A percentile compares a stretch with the other conserved stretches of the same genome.
phyloP scores from a whole-genome alignment of 1,140 invertebrate genomes.

The Monochamus saltuarius region DNA sequence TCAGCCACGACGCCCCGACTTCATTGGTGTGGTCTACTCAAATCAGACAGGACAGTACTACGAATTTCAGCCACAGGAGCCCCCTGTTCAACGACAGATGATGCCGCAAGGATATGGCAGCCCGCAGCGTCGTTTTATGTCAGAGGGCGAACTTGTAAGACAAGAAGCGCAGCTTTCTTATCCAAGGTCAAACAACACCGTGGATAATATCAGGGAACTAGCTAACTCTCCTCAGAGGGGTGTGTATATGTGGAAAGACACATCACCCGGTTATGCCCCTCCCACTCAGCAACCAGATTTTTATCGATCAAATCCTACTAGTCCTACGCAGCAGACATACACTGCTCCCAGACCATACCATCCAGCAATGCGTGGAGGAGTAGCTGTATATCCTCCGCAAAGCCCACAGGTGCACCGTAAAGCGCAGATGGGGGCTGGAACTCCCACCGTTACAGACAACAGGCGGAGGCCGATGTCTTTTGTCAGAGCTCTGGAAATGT shows the following conservation, averaged over 20 bases:
- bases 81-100: constrained; percentile 43
- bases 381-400: constrained; percentile 67
- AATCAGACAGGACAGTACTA: constrained; percentile 45
- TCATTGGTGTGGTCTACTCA: constrained; percentile 69
- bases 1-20: constrained; percentile 79
- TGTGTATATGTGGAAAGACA: constrained; percentile 83
- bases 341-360: constrained; percentile 56
- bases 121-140: constrained; percentile 81
- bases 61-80: constrained; percentile 50
- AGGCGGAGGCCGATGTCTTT: constrained; percentile 84
- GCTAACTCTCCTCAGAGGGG: constrained; percentile 81
- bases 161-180: constrained; percentile 60
- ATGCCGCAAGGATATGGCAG: constrained; percentile 56
- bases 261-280: constrained; percentile 56
- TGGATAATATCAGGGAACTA: constrained; percentile 71
- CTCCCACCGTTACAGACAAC: constrained; percentile 47
- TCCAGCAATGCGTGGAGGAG: constrained; percentile 64
- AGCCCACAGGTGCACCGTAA: constrained; percentile 63
- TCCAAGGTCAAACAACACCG: constrained; percentile 61
- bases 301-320: constrained; percentile 70
- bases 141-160: constrained; percentile 80
- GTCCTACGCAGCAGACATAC: constrained; percentile 66
- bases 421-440: constrained; percentile 49
- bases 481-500: constrained; percentile 90
- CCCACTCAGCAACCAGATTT: constrained; percentile 47